phyloP scores from a whole-genome alignment of 2,888 invertebrate species.

The Nowickia ferox region DNA sequence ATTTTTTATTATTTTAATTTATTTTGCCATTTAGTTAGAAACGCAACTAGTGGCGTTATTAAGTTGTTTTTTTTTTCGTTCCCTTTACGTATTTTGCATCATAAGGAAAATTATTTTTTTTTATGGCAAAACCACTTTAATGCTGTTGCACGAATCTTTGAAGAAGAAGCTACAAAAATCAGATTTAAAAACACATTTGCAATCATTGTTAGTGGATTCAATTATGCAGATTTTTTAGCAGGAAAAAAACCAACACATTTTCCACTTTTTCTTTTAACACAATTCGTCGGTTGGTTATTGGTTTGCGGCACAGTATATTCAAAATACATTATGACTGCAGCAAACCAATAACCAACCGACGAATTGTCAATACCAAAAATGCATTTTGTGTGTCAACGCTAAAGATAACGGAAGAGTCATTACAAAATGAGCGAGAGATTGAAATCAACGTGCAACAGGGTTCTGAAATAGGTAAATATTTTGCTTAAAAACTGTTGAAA shows the following conservation, averaged over 20 bases:
- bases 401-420: constrained; percentile 13
- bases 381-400: constrained; percentile 47
- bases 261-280: constrained; percentile 47
- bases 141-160: constrained; percentile 21
- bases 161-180: constrained; percentile 15
- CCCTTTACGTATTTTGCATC: not conserved
- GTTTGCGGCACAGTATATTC: no score
- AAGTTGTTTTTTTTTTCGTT: not conserved
- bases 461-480: constrained; percentile 1
- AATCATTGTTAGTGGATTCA: constrained; percentile 45
- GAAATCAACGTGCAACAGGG: constrained; percentile 32
- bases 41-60: not conserved
- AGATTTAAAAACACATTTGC: constrained; percentile 32
- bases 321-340: no score
- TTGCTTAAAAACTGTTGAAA: no score
- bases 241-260: constrained; percentile 30
- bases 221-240: constrained; percentile 57
- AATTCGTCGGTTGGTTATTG: no score
- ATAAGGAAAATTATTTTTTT: constrained; percentile 20
- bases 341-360: no score
- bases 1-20: not conserved
- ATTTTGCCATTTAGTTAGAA: not conserved
- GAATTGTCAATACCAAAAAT: constrained; percentile 46
- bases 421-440: not conserved
- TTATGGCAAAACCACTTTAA: constrained; percentile 18